phyloP scores from a whole-genome alignment of 1,140 invertebrate genomes.

The Drosophila parvula region DNA sequence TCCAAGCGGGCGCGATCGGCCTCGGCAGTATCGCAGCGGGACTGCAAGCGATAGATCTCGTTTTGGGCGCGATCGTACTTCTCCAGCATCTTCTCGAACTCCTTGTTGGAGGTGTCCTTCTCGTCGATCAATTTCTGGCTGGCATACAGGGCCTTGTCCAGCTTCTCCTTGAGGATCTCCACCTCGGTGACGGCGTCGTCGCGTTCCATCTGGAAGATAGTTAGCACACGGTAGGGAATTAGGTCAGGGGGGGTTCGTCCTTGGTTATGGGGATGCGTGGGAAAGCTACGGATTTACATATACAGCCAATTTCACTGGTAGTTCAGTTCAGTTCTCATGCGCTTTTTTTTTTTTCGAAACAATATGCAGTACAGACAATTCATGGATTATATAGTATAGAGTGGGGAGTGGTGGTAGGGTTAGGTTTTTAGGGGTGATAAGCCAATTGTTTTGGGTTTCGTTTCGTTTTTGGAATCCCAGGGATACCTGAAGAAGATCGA shows the following conservation, averaged over 20 bases:
- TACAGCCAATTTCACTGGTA: conserved; percentile 76
- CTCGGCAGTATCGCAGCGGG: conserved; percentile 93
- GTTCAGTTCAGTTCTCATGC: conserved; percentile 72
- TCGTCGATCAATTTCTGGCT: conserved; percentile 93
- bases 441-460: conserved; percentile 50
- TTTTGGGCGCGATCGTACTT: conserved; percentile 96
- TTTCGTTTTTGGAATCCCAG: conserved; percentile 7
- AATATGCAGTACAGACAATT: conserved; percentile 59
- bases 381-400: conserved; percentile 25
- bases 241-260: not conserved
- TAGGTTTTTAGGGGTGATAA: conserved; percentile 5
- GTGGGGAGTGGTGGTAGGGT: not conserved
- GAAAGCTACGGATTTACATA: conserved; percentile 80
- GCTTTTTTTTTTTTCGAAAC: conserved; percentile 46
- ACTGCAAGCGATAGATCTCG: conserved; percentile 94
- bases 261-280: conserved; percentile 36
- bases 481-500: conserved; percentile 23
- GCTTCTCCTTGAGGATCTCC: conserved; percentile 94
- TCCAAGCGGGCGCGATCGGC: conserved; percentile 93
- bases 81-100: conserved; percentile 95
- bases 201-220: conserved; percentile 89
- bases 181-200: conserved; percentile 93
- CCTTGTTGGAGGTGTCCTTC: conserved; percentile 93
- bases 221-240: not conserved
- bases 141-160: conserved; percentile 92